Evolutionary conservation across 2,888 invertebrate species (phyloP).

Genomic region (Uropetala carovei): DNA sequence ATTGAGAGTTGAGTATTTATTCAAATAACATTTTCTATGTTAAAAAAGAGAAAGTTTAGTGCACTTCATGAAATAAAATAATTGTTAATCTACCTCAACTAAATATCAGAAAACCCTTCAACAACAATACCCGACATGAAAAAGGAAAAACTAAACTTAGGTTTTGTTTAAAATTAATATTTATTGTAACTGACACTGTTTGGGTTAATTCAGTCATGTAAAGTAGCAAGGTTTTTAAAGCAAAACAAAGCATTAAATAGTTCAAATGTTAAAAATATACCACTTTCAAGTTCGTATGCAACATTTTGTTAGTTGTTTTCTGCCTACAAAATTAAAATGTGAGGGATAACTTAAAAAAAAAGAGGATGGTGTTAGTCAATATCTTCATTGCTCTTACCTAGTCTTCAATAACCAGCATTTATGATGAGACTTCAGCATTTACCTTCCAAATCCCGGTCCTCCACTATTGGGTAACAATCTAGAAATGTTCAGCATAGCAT

Average conservation of each 20-base stretch:
- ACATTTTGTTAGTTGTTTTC: slow-evolving; percentile 14
- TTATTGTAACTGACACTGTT: neutral
- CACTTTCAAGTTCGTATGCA: neutral
- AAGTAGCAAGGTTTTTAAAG: slow-evolving; percentile 28
- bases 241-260: slow-evolving; percentile 36
- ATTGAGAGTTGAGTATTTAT: slow-evolving; percentile 40
- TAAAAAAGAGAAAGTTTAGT: slow-evolving; percentile 30
- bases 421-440: slow-evolving; percentile 54
- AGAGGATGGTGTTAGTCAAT: slow-evolving; percentile 47
- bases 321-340: slow-evolving; percentile 29
- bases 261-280: slow-evolving; percentile 20
- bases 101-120: slow-evolving; percentile 51
- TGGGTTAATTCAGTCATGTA: slow-evolving; percentile 15
- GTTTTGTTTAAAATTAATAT: neutral
- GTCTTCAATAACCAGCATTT: slow-evolving; percentile 48
- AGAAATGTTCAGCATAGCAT: slow-evolving; percentile 52
- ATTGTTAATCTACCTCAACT: slow-evolving; percentile 47
- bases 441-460: slow-evolving; percentile 59
- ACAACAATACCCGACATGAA: slow-evolving; percentile 9
- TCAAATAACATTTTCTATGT: neutral
- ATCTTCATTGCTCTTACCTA: slow-evolving; percentile 61
- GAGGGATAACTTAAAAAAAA: slow-evolving; percentile 53
- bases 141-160: slow-evolving; percentile 5
- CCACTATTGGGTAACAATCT: slow-evolving; percentile 51
- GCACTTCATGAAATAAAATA: slow-evolving; percentile 28